Conservation (phyloP, 2,113 vertebrate species). For the Poicephalus meyeri region DNA sequence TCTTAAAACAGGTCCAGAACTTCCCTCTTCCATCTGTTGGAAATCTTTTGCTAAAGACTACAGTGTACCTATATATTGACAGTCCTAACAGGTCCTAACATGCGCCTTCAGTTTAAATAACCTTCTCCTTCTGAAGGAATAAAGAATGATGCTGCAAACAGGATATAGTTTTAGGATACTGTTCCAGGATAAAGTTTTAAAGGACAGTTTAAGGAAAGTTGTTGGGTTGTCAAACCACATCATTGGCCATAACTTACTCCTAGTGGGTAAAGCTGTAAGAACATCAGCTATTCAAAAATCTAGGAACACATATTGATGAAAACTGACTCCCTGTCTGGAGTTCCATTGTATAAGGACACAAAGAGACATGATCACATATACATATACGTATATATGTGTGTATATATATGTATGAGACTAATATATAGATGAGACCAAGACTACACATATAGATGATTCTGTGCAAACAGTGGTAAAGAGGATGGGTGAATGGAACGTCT, state of each 20-base stretch:
- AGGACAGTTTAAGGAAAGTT: background rate
- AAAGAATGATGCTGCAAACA: accelerated
- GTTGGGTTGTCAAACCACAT: background rate
- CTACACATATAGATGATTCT: accelerated
- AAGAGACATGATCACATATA: background rate
- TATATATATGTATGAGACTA: background rate
- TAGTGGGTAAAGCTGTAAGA: background rate
- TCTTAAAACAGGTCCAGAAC: background rate
- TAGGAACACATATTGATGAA: background rate
- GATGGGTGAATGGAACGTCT: background rate
- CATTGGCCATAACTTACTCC: background rate
- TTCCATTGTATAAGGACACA: background rate
- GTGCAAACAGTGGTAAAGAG: background rate
- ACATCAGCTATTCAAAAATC: background rate
- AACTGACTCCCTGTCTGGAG: background rate
- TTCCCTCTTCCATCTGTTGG: background rate
- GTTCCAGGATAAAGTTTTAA: background rate
- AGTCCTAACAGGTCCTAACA: background rate
- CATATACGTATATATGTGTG: no score
- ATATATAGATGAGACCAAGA: background rate
- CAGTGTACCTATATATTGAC: accelerated
- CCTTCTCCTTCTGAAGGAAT: background rate
- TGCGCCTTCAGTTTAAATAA: background rate
- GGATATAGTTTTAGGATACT: background rate
- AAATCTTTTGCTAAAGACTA: background rate